Conservation (phyloP, 64 coral and sea anemone genomes). For the Catalaphyllia jardinei region DNA sequence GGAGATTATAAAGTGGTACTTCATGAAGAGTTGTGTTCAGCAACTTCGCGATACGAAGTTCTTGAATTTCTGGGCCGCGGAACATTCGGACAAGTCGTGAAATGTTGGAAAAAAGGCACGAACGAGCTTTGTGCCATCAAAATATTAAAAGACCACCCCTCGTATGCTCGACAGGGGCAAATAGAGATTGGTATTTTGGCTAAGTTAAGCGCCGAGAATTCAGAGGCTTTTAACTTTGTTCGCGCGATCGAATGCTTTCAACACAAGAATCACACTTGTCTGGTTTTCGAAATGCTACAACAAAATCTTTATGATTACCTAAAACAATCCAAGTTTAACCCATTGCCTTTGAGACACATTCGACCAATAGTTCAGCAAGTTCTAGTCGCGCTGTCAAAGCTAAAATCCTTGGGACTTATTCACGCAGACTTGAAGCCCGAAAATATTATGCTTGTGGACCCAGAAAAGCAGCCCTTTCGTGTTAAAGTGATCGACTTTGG, state of each 20-base stretch:
- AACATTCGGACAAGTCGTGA: conserved; percentile 97
- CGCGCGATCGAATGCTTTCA: conserved; percentile 98
- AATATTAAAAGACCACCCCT: conserved; percentile 98
- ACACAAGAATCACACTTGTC: conserved; percentile 92
- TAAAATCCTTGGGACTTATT: conserved; percentile 87
- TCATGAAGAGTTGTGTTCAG: conserved; percentile 89
- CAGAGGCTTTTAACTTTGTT: conserved; percentile 97
- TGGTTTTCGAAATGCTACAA: conserved; percentile 96
- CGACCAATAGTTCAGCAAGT: conserved; percentile 98
- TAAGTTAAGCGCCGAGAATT: conserved; percentile 92
- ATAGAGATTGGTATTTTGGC: conserved; percentile 97
- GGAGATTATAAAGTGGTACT: conserved; percentile 95
- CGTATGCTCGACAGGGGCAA: conserved; percentile 95
- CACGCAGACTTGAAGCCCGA: conserved; percentile 98
- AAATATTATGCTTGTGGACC: conserved; percentile 98
- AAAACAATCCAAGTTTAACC: conserved; percentile 97
- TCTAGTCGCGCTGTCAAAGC: conserved; percentile 86
- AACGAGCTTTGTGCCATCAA: conserved; percentile 96
- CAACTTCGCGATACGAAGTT: conserved; percentile 90
- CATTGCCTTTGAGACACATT: conserved; percentile 84
- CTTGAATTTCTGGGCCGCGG: conserved; percentile 98
- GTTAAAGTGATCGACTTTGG: conserved; percentile 99
- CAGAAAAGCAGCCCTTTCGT: conserved; percentile 91
- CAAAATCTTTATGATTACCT: conserved; percentile 98
- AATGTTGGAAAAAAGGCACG: conserved; percentile 99